Conservation (phyloP, 2,797 vertebrate genomes). For the Tenualosa thibaudeaui region DNA sequence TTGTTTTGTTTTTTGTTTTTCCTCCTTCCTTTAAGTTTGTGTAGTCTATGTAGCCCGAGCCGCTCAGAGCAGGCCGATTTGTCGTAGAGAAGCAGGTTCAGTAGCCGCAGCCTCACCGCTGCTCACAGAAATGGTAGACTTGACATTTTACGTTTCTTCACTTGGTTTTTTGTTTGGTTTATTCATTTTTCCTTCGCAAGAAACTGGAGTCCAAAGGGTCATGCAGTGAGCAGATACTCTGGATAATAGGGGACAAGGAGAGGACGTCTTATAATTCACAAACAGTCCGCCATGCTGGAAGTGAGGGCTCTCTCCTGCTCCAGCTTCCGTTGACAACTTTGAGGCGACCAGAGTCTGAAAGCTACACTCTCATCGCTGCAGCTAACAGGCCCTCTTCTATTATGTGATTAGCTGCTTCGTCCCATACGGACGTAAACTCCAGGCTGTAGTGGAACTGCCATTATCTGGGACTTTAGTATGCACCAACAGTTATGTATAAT, state of each 20-base stretch:
- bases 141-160: constrained; percentile 16
- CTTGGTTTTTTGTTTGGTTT: background rate
- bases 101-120: constrained; percentile 9
- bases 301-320: background rate
- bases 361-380: background rate
- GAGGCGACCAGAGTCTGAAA: background rate
- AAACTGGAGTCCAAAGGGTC: constrained; percentile 13
- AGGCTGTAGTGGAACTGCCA: constrained; percentile 45
- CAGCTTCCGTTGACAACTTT: background rate
- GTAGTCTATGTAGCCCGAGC: constrained; percentile 32
- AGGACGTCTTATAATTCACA: background rate
- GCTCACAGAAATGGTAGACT: constrained; percentile 23
- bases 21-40: background rate
- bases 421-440: constrained; percentile 31
- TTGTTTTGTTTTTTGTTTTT: background rate
- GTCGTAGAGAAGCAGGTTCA: constrained; percentile 14
- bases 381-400: constrained; percentile 20
- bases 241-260: background rate
- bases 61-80: background rate
- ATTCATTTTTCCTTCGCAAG: background rate
- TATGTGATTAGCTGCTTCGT: constrained; percentile 30
- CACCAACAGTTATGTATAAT: constrained; percentile 81
- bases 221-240: background rate
- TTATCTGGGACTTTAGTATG: constrained; percentile 68
- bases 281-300: background rate